phyloP scores from a whole-genome alignment of 2,888 invertebrate species.

The Lasioglossum pauxillum region DNA sequence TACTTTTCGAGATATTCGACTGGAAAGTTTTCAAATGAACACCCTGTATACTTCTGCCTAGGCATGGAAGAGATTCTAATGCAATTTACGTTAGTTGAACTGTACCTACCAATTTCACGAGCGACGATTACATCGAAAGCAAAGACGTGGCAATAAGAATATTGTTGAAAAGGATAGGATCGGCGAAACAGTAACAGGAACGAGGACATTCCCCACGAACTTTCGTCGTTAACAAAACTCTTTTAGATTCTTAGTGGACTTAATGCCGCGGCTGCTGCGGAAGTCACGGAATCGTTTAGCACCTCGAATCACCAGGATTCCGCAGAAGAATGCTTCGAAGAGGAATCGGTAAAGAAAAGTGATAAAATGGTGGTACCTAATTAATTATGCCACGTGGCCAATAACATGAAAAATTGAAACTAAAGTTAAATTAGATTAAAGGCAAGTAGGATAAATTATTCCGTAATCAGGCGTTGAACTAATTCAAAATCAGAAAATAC shows the following conservation, averaged over 20 bases:
- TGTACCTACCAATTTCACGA: too few species aligned
- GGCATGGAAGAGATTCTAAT: too few species aligned
- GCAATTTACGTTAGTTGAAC: too few species aligned
- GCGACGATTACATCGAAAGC: too few species aligned
- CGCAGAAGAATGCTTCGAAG: not conserved
- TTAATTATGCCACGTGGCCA: not conserved
- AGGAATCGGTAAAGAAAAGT: not conserved
- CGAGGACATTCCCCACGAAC: not conserved
- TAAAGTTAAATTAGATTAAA: not conserved
- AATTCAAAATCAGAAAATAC: too few species aligned
- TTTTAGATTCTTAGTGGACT: not conserved
- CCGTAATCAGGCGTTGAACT: too few species aligned
- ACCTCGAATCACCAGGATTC: not conserved
- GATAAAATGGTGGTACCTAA: not conserved
- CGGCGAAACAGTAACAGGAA: not conserved
- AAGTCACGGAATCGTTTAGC: constrained; percentile 12
- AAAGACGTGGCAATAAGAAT: not conserved
- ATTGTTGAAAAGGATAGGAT: not conserved
- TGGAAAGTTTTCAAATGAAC: too few species aligned
- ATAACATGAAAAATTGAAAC: not conserved
- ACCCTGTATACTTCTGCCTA: too few species aligned
- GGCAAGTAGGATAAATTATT: not conserved
- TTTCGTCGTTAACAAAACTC: constrained; percentile 35
- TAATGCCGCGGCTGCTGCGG: not conserved
- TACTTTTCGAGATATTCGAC: too few species aligned